These are phyloP conservation scores for Megaceryle maxima DNA, from an alignment of 2,113 vertebrate genomes.

Conservation along the genomic window DNA sequence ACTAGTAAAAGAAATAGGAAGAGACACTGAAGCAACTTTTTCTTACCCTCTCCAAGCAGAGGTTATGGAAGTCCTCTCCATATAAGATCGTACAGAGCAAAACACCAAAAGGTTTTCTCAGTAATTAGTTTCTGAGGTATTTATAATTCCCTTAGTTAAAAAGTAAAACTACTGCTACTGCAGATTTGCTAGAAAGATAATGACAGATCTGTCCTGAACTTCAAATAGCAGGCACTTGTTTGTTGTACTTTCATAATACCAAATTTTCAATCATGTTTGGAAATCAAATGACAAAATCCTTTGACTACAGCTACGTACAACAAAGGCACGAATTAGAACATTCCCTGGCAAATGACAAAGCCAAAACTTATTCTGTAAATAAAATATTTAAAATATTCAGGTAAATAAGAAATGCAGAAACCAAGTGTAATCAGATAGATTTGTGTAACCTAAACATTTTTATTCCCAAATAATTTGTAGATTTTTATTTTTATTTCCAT, in stretches of 20 bases:
- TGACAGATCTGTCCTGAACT: neutral
- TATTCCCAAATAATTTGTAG: neutral
- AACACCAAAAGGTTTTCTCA: neutral
- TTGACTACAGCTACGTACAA: neutral
- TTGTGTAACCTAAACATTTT: neutral
- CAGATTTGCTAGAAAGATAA: neutral
- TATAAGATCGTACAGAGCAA: neutral
- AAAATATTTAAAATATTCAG: neutral
- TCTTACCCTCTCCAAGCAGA: neutral
- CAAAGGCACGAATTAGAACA: neutral
- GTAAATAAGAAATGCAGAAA: neutral
- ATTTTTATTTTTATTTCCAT: neutral
- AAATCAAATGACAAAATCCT: slow-evolving; percentile 9
- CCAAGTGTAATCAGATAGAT: neutral
- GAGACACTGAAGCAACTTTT: neutral
- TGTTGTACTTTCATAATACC: neutral
- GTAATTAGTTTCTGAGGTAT: neutral
- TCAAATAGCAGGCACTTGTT: neutral
- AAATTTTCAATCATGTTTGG: neutral
- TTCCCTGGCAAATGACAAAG: neutral
- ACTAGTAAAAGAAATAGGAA: neutral
- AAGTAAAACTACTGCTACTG: neutral
- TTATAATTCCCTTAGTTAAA: neutral
- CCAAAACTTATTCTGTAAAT: neutral
- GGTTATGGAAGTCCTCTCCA: neutral